phyloP scores from a whole-genome alignment of 1,140 invertebrate species.

The Drosophila rufa region DNA sequence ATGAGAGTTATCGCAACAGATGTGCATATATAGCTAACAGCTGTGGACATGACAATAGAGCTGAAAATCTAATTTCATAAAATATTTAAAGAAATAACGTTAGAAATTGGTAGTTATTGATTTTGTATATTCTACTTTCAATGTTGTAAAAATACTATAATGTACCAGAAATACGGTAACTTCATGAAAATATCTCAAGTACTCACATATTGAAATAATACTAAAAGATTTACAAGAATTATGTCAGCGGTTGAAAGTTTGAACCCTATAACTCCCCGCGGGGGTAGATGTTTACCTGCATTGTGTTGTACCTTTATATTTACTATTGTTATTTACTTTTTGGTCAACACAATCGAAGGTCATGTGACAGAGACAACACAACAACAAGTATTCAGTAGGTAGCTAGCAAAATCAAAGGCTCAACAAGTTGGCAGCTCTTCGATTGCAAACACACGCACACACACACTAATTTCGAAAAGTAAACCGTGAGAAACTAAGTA shows the following conservation, averaged over 20 bases:
- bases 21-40: slow-evolving; percentile 16
- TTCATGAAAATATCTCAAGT: neutral
- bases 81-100: no score
- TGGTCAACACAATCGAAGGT: slow-evolving; percentile 30
- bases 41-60: neutral
- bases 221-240: neutral
- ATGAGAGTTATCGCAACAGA: slow-evolving; percentile 29
- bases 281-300: slow-evolving; percentile 8
- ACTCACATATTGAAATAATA: neutral
- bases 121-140: no score
- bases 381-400: neutral
- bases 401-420: slow-evolving; percentile 23
- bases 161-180: neutral
- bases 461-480: slow-evolving; percentile 59
- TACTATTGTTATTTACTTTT: slow-evolving; percentile 11
- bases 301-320: neutral
- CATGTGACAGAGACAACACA: slow-evolving; percentile 3
- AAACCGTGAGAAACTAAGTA: slow-evolving; percentile 80
- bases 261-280: neutral
- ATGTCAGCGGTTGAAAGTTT: neutral
- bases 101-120: no score
- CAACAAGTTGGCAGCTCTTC: slow-evolving; percentile 56
- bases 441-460: slow-evolving; percentile 24
- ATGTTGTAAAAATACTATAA: no score
- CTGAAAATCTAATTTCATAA: neutral